Evolutionary conservation across 2,797 vertebrate genomes (phyloP).

Genomic region (Neoniphon sammara): DNA sequence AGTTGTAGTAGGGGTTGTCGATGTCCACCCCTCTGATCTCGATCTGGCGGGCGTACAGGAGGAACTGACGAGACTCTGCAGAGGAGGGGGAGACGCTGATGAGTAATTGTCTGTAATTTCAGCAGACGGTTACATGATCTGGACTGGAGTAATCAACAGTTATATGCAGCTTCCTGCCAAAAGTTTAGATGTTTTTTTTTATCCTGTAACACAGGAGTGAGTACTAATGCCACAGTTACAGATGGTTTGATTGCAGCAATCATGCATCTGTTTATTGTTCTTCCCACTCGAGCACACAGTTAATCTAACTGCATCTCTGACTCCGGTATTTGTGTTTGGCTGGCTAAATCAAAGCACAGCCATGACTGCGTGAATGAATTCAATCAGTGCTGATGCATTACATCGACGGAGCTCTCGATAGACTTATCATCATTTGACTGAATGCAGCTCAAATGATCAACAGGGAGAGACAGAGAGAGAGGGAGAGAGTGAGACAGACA

Average conservation of each 20-base stretch:
- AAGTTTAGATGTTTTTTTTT: slow-evolving; percentile 2
- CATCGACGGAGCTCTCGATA: slow-evolving; percentile 49
- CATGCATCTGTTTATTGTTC: slow-evolving; percentile 40
- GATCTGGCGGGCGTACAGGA: slow-evolving; percentile 96
- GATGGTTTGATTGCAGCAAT: slow-evolving; percentile 28
- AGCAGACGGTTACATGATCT: neutral
- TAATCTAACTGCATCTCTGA: slow-evolving; percentile 64
- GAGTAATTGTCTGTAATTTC: slow-evolving; percentile 7
- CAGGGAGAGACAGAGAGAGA: slow-evolving; percentile 38
- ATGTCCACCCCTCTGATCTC: slow-evolving; percentile 98
- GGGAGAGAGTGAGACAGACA: slow-evolving; percentile 22
- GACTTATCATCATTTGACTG: slow-evolving; percentile 59
- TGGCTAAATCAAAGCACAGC: slow-evolving; percentile 46
- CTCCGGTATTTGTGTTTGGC: slow-evolving; percentile 57
- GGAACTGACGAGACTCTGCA: slow-evolving; percentile 93
- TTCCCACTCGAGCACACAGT: slow-evolving; percentile 64
- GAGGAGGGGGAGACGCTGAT: slow-evolving; percentile 19
- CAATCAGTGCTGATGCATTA: slow-evolving; percentile 57
- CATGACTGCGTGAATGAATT: slow-evolving; percentile 51
- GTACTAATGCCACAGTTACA: slow-evolving; percentile 24
- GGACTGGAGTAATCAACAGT: slow-evolving; percentile 24
- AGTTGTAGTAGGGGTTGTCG: slow-evolving; percentile 97
- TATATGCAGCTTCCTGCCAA: slow-evolving; percentile 40
- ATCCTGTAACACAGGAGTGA: slow-evolving; percentile 30
- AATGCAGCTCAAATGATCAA: slow-evolving; percentile 59